Base-by-base conservation (phyloP, 2,888 invertebrate genomes). In the Philonicus albiceps region DNA sequence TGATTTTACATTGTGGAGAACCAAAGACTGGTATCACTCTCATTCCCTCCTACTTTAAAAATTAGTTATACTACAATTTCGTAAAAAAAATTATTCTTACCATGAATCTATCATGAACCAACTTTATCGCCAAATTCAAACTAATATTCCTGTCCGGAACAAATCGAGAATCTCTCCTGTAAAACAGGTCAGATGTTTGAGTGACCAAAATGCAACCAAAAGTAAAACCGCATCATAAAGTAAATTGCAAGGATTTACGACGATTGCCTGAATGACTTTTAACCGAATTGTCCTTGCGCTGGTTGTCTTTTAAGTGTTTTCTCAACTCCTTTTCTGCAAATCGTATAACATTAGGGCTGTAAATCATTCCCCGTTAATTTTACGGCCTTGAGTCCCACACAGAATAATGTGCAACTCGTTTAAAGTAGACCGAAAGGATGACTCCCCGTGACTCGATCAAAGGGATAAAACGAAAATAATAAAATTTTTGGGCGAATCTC, bases 211-310 rank as follows among this genome's bases (percentile, higher is more conserved):
- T 22, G 37, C 53, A 80, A 80, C 80, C 80, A 80, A 80, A 80
- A 55, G 6, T 80, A 80, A 43, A 53, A 80, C 80, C 80, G 53
- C 80, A 80, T 30, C 49, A 80, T 80, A 80, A 80, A 80, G 30
- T n/a, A 49, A 49, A 80, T 37, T 75, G 75, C 75, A 37, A 75
- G 34, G 37, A 75, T 31, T 31, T 19, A 64, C 27, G 27, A 64
- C 11, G 64, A 64, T 27, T 27, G 64, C 22, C 64, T 64, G 27
- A 27, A 64, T 64, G 11, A 22, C 64, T n/a, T 64, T 27, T 19
- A 27, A 43, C 49, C 64, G 5, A 19, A 64, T 64, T 27, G 64
- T 22, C 22, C 64, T 64, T 64, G 64, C 49, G 3, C 64, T 64
- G 64, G n/a, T 64, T 64, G 27, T 1, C 64, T 64, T 37, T 64